A percentile compares a stretch with the other conserved stretches of the same genome.
phyloP scores from a whole-genome alignment of 1,140 invertebrate species.

The Lamellibrachia luymesi region DNA sequence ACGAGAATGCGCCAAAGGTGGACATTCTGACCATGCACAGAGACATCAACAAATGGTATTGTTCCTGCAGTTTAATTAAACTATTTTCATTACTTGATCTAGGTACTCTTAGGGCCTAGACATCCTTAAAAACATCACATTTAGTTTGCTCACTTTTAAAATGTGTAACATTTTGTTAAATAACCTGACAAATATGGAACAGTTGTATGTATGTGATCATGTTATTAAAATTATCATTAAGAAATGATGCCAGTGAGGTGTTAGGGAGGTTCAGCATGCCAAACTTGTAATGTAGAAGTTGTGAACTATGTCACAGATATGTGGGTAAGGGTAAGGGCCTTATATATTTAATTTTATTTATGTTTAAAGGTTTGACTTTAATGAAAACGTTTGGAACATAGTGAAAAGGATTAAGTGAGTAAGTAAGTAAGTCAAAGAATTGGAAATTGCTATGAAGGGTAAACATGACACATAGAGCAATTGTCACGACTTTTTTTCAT shows the following conservation, averaged over 20 bases:
- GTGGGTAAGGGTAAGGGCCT: too few relatives aligned
- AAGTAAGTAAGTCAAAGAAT: background rate
- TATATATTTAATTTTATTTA: too few relatives aligned
- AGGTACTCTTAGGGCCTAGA: background rate
- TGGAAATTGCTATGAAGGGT: background rate
- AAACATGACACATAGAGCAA: background rate
- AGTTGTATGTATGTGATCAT: background rate
- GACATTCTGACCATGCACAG: conserved; percentile 38
- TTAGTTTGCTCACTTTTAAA: background rate
- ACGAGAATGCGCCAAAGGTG: conserved; percentile 15
- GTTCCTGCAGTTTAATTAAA: background rate
- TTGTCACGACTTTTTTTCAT: background rate
- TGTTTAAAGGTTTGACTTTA: too few relatives aligned
- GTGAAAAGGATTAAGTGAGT: background rate
- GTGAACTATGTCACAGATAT: background rate
- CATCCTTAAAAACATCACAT: background rate
- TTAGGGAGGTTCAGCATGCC: background rate
- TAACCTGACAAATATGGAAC: background rate
- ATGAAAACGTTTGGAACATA: background rate
- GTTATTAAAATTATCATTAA: background rate
- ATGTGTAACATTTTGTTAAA: background rate
- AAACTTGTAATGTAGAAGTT: background rate
- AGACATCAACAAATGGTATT: conserved; percentile 46
- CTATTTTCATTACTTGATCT: background rate
- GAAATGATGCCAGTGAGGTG: background rate